These are phyloP conservation scores for Ochropleura leucogaster DNA, from an alignment of 2,888 invertebrate genomes.

Conservation along the genomic window DNA sequence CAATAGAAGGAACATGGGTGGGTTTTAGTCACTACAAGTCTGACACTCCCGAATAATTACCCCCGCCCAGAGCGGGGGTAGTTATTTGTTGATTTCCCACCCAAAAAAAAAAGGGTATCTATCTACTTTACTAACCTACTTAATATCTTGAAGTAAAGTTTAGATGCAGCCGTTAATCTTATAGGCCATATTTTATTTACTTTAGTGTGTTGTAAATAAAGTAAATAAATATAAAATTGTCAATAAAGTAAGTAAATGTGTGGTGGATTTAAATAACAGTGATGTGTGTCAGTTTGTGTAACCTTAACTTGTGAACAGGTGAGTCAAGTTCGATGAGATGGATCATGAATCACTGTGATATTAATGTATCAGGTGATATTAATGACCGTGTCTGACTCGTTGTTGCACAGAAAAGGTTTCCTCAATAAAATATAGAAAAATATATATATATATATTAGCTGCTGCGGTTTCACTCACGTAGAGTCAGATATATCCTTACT, in stretches of 20 bases:
- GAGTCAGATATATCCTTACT: too few relatives aligned
- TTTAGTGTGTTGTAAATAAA: not conserved
- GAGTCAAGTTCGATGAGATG: constrained; percentile 41
- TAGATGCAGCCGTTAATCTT: not conserved
- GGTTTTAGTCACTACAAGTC: too few relatives aligned
- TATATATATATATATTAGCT: too few relatives aligned
- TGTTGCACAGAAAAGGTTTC: too few relatives aligned
- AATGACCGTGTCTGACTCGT: not conserved
- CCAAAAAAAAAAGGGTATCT: too few relatives aligned
- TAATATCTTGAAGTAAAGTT: not conserved
- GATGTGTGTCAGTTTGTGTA: constrained; percentile 12
- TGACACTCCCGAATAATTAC: too few relatives aligned
- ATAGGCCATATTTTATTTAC: not conserved
- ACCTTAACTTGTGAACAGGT: constrained; percentile 33
- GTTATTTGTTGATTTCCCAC: too few relatives aligned
- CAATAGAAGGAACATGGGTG: too few relatives aligned
- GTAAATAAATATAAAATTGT: not conserved
- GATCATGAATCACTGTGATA: constrained; percentile 35
- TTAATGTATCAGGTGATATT: constrained; percentile 22
- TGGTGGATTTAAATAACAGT: not conserved
- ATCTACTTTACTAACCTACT: too few relatives aligned
- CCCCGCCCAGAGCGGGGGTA: too few relatives aligned
- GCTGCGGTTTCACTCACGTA: too few relatives aligned
- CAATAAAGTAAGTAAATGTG: not conserved
- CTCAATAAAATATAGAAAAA: too few relatives aligned